phyloP scores from a whole-genome alignment of 2,888 invertebrate species.

The Tupiocoris notatus region DNA sequence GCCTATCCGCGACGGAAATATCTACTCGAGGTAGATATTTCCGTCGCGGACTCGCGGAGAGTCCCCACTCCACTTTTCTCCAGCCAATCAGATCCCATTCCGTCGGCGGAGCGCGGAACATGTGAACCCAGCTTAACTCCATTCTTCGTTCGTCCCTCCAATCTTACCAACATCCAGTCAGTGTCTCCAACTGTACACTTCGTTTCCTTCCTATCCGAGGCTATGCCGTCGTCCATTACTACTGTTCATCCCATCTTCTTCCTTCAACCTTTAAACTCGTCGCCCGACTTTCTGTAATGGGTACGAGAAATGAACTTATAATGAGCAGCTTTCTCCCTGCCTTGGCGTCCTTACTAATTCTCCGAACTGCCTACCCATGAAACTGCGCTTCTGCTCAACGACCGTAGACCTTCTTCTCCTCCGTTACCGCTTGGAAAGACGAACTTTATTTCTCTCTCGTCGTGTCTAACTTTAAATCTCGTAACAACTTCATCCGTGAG shows the following conservation, averaged over 20 bases:
- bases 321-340: slow-evolving; percentile 9
- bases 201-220: not conserved
- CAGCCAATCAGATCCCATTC: too few relatives aligned
- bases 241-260: slow-evolving; percentile 1
- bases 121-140: too few relatives aligned
- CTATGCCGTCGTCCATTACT: not conserved
- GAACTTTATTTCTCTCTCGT: not conserved
- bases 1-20: too few relatives aligned
- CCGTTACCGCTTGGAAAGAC: not conserved
- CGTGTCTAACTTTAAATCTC: slow-evolving; percentile 17
- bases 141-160: not conserved
- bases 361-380: slow-evolving; percentile 31
- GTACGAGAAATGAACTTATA: slow-evolving; percentile 34
- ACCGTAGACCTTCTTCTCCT: slow-evolving; percentile 2
- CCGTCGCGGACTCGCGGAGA: too few relatives aligned
- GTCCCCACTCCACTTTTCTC: too few relatives aligned
- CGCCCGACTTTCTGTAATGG: slow-evolving; percentile 27
- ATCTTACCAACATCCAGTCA: not conserved
- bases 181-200: not conserved
- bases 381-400: slow-evolving; percentile 31
- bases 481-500: not conserved
- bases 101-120: too few relatives aligned
- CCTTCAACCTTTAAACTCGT: slow-evolving; percentile 23
- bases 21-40: too few relatives aligned
- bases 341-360: slow-evolving; percentile 24